phyloP scores from a whole-genome alignment of 2,797 vertebrate species.

The Champsocephalus esox region DNA sequence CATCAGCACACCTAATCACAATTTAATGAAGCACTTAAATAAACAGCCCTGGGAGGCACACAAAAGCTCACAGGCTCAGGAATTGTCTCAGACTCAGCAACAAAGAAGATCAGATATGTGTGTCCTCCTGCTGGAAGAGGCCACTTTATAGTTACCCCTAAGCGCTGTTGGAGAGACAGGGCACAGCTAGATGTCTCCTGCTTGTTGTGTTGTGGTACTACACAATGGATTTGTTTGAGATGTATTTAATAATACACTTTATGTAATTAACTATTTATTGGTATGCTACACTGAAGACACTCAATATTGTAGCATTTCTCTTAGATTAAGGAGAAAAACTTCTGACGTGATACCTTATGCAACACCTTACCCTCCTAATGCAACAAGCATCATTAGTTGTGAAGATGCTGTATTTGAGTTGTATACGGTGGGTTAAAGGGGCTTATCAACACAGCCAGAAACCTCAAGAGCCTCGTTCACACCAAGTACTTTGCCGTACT shows the following conservation, averaged over 20 bases:
- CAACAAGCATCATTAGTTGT: background rate
- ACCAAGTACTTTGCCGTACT: no score
- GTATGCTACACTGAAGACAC: background rate
- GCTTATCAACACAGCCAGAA: no score
- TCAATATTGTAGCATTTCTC: background rate
- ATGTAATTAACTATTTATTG: background rate
- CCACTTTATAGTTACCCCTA: background rate
- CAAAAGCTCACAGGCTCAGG: constrained; percentile 15
- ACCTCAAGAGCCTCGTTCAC: no score
- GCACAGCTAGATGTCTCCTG: background rate
- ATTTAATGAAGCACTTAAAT: constrained; percentile 46
- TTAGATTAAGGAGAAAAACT: background rate
- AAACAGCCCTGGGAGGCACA: constrained; percentile 42
- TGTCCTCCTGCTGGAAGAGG: background rate
- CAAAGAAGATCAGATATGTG: constrained; percentile 2
- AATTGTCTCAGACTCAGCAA: constrained; percentile 22
- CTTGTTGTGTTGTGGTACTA: background rate
- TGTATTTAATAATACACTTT: background rate
- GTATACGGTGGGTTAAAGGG: no score
- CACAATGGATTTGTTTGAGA: background rate
- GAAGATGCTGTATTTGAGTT: no score
- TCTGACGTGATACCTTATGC: no score
- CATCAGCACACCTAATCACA: constrained; percentile 53
- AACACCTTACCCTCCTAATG: background rate
- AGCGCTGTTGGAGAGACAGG: background rate